Evolutionary conservation across 2,888 invertebrate species (phyloP), one percentile per base, ranked within the genome.

Genomic region (Ophion costatus): DNA sequence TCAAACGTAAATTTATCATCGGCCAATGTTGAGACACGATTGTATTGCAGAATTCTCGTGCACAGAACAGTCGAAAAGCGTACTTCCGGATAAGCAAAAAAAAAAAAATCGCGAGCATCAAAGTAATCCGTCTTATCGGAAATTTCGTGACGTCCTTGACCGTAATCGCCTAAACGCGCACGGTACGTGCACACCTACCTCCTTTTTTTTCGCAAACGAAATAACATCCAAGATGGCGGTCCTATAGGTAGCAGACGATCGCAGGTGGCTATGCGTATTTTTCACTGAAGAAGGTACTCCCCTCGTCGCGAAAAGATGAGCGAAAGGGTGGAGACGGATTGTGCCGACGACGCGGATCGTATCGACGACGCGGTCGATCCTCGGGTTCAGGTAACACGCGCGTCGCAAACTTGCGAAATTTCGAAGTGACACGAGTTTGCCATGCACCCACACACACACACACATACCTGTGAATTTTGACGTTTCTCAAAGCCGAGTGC

Each of bases 321-420:
- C 88, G 89, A 87, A 86, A 88, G 89, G 78, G 85, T 88, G 85
- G 89, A 89, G 57, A 89, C 86, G 73, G 91, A 91, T 81, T 88
- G 87, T 89, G 87, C 84, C 84, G 91, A 91, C 84, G 92, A 92
- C 85, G 88, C 88, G 76, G 93, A 93, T 82, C 89, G 89, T 78
- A 82, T 91, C 57, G 93, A 93, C 91, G 97, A 97, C 95, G 96
- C 96, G 88, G 96, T 97, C 92, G 97, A 97, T 95, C 97, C 97
- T 80, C 95, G 97, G 94, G 97, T 97, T 91, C 97, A 97, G 95
- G 96, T 96, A 94, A 94, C 93, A 89, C 64, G 9, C 17, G 7
- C 24, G 20, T 80, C 59, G 17, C 33, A 33, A 94, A 94, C 94
- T 90, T 94, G 94, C 93, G 90, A 93, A 91, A 92, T 92, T 87